A percentile compares a stretch with the other conserved stretches of the same genome.
Evolutionary conservation across 2,888 invertebrate species (phyloP).

Genomic region (Subacronicta megacephala): DNA sequence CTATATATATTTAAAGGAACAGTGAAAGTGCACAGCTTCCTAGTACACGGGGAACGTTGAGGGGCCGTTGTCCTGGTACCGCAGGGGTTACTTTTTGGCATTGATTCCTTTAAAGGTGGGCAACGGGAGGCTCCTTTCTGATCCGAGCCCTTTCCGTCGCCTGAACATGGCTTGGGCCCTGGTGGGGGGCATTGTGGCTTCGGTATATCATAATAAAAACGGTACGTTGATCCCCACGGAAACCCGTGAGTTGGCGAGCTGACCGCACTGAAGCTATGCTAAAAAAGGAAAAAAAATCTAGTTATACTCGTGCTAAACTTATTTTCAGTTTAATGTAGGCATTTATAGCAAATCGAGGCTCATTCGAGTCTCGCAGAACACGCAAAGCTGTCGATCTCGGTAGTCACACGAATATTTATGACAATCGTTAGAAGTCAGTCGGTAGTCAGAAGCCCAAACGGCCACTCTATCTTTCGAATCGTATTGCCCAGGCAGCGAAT

Average conservation of each 20-base stretch:
- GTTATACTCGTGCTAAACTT: not conserved
- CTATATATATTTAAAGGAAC: not conserved
- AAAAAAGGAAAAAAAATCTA: conserved; percentile 10
- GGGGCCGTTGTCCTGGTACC: not conserved
- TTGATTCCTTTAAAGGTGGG: not conserved
- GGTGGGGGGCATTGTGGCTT: conserved; percentile 7
- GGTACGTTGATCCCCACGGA: not conserved
- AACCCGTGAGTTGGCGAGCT: not conserved
- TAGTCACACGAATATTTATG: too few relatives aligned
- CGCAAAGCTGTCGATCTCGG: too few relatives aligned
- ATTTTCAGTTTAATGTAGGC: not conserved
- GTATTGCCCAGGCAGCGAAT: too few relatives aligned
- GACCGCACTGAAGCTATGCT: conserved; percentile 7
- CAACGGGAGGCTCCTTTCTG: not conserved
- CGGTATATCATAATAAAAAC: conserved; percentile 1
- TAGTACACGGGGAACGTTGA: not conserved
- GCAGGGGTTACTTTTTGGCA: not conserved
- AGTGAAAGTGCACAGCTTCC: not conserved
- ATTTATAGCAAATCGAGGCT: too few relatives aligned
- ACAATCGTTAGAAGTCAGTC: too few relatives aligned
- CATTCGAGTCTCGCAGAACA: too few relatives aligned
- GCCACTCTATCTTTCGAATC: too few relatives aligned
- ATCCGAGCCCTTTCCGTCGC: not conserved
- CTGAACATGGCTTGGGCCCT: not conserved
- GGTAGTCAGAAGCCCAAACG: too few relatives aligned